phyloP scores from a whole-genome alignment of 2,113 vertebrate species.

The Ailurus styani region DNA sequence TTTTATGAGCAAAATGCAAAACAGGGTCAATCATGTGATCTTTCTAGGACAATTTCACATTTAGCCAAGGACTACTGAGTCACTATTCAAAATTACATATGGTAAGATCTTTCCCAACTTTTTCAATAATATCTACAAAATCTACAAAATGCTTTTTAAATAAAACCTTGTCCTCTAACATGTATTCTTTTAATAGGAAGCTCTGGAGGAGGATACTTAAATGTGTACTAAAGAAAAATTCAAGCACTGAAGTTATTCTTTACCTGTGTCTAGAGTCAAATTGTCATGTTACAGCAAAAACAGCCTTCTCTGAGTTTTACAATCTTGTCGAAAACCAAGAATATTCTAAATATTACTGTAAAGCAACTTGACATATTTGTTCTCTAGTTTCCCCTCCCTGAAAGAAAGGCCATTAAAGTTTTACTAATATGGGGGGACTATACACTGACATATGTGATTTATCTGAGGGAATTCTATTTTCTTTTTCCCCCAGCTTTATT shows the following conservation, averaged over 20 bases:
- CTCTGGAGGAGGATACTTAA: neutral
- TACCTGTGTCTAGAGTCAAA: neutral
- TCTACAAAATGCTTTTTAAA: neutral
- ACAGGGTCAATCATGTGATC: neutral
- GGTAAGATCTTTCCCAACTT: neutral
- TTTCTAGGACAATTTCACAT: slow-evolving; percentile 29
- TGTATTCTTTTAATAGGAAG: neutral
- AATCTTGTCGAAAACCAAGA: neutral
- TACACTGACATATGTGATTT: neutral
- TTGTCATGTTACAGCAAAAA: neutral
- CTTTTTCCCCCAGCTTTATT: neutral
- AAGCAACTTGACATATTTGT: neutral
- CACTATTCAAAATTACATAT: neutral
- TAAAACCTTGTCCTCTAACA: neutral
- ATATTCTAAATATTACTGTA: neutral
- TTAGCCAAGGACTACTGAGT: neutral
- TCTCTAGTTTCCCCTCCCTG: neutral
- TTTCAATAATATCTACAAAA: neutral
- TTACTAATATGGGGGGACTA: neutral
- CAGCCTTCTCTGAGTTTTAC: neutral
- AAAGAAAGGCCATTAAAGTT: neutral
- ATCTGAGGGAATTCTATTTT: slow-evolving; percentile 28
- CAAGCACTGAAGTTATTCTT: neutral
- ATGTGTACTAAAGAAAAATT: neutral
- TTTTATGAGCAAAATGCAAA: slow-evolving; percentile 18